Evolutionary conservation across 2,888 invertebrate species (phyloP).

Genomic region (Papilio demoleus): DNA sequence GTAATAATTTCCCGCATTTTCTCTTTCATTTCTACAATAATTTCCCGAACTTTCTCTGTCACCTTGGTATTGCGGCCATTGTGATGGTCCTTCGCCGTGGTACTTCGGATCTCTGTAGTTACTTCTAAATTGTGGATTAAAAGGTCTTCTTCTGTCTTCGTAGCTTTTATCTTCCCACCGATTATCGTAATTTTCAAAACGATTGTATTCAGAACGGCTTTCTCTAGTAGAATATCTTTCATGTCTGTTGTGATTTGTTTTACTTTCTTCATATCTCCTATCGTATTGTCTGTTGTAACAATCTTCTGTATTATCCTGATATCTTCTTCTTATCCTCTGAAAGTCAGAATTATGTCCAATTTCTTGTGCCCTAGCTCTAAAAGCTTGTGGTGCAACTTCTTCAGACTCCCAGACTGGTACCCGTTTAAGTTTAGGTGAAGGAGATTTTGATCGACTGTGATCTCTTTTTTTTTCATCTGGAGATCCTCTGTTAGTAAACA

Average conservation of each 20-base stretch:
- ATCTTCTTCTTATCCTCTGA: conserved; percentile 46
- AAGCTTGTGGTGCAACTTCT: conserved; percentile 48
- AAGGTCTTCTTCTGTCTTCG: conserved; percentile 41
- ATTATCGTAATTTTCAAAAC: conserved; percentile 45
- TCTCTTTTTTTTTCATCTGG: conserved; percentile 58
- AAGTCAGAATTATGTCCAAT: conserved; percentile 50
- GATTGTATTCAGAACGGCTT: conserved; percentile 43
- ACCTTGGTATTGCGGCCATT: not conserved
- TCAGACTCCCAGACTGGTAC: conserved; percentile 65
- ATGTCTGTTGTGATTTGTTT: conserved; percentile 49
- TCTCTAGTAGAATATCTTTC: conserved; percentile 54
- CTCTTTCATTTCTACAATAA: conserved; percentile 11
- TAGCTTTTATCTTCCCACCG: conserved; percentile 54
- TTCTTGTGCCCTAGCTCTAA: conserved; percentile 50
- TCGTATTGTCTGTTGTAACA: conserved; percentile 51
- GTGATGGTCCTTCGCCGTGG: not conserved
- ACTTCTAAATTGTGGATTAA: conserved; percentile 4
- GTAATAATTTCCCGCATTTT: not conserved
- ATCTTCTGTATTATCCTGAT: conserved; percentile 49
- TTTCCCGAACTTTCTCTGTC: conserved; percentile 1
- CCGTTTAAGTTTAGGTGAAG: conserved; percentile 58
- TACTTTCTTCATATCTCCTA: conserved; percentile 42
- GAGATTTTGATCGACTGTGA: conserved; percentile 61
- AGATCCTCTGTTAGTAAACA: conserved; percentile 58
- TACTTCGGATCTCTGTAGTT: conserved; percentile 6